Percentiles rank a stretch among this genome's conserved stretches.
These are phyloP conservation scores for Silurus meridionalis DNA, from an alignment of 2,113 vertebrate species.

Conservation along the genomic window DNA sequence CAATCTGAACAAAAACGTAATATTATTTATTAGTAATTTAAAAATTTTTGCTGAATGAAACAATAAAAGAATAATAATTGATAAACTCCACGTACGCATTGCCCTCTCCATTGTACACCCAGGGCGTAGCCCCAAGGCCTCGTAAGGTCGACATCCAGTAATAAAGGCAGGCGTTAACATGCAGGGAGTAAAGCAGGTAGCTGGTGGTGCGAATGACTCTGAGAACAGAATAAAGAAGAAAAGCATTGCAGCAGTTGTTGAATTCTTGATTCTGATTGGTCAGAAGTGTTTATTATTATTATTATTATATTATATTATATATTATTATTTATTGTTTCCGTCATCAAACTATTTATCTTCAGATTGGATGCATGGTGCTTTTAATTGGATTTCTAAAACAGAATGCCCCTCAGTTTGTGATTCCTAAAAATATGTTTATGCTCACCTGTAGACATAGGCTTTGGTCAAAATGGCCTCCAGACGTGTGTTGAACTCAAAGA, in stretches of 20 bases:
- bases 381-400: neutral
- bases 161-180: constrained; percentile 91
- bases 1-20: no score
- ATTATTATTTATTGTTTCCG: no score
- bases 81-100: constrained; percentile 80
- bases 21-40: no score
- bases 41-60: no score
- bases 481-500: constrained; percentile 94
- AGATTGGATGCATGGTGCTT: neutral
- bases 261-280: neutral
- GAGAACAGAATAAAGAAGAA: constrained; percentile 10
- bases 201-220: constrained; percentile 94
- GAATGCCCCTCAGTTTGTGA: neutral
- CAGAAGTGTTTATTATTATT: neutral
- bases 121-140: constrained; percentile 84
- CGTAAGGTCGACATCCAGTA: constrained; percentile 87
- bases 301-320: neutral
- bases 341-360: no score
- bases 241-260: neutral
- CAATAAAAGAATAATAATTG: neutral
- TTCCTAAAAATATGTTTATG: neutral
- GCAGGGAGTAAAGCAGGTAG: constrained; percentile 91
- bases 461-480: constrained; percentile 94
- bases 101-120: constrained; percentile 89
- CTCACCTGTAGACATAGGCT: constrained; percentile 95